phyloP scores from a whole-genome alignment of 2,888 invertebrate species.

The Drosophila anceps region DNA sequence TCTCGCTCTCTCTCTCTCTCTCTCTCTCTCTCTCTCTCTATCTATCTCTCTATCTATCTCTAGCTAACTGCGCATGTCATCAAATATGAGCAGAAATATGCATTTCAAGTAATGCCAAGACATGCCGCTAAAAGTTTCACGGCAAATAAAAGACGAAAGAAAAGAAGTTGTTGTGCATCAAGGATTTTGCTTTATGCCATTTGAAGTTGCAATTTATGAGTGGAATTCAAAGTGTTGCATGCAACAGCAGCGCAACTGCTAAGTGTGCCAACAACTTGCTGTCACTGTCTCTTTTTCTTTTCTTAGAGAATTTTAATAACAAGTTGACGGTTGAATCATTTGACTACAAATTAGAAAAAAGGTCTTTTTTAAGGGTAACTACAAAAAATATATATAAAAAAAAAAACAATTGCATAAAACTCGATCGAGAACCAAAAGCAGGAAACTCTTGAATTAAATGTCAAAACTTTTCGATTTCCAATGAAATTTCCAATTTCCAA shows the following conservation, averaged over 20 bases:
- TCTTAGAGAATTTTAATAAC: not conserved
- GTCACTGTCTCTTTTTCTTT: not conserved
- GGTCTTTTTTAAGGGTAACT: not conserved
- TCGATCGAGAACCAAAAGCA: not conserved
- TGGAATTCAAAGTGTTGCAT: conserved; percentile 29
- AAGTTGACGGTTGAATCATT: not conserved
- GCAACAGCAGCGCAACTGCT: conserved; percentile 20
- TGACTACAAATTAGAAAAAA: not conserved
- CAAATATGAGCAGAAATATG: conserved; percentile 68
- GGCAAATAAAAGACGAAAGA: conserved; percentile 18
- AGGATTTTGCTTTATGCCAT: conserved; percentile 44
- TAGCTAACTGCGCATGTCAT: conserved; percentile 59
- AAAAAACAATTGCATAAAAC: not conserved
- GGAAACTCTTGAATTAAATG: not conserved
- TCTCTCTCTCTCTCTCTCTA: not conserved
- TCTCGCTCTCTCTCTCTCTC: not conserved
- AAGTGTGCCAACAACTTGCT: conserved; percentile 15
- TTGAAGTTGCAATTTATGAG: conserved; percentile 59
- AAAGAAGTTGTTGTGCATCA: conserved; percentile 21
- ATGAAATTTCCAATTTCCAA: not conserved
- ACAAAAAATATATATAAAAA: not conserved
- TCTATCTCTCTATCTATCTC: not conserved
- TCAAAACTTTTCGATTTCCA: not conserved
- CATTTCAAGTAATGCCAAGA: conserved; percentile 43
- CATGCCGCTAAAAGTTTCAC: conserved; percentile 41